Base-by-base conservation (phyloP, 2,888 invertebrate species). In the Hemithea aestivaria region DNA sequence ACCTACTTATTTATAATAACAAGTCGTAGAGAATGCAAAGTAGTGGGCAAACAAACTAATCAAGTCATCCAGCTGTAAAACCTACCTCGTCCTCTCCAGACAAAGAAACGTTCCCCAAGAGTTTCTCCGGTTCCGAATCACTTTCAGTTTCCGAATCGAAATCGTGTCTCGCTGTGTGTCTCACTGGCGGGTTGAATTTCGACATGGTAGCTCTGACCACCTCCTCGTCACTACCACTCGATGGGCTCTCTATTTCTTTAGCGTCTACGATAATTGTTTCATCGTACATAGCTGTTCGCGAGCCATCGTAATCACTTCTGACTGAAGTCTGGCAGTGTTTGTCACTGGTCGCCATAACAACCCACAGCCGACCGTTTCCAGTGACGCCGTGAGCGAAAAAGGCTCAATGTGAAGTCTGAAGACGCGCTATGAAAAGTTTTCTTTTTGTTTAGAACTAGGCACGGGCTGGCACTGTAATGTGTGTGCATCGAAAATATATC, bases 181-280 rank as follows among this genome's bases (percentile, higher is more conserved):
- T 54, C 48, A 68, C 75, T 0, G 85, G 85, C 0, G 85, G 85
- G 27, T 77, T 83, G 48, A 87, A 87, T 64, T 85, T 85, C 1
- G 81, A 70, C 85, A 85, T 87, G 8, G 68, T 74, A 0, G 73
- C 66, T 40, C 64, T 60, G 7, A 74, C 64, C 23, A 69, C 70
- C 36, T 71, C 81, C 40, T 71, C 75, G 42, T 77, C 82, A 9
- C 73, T 73, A 7, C 63, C 58, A 21, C 27, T 38, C 2, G 48
- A 46, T 7, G 40, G 68, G 51, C 90, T 91, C 5, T 88, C 87
- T 22, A 90, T 87, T 49, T 91, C 91, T 51, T 81, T 83, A 0
- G 89, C 89, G 52, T 89, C 71, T 27, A 89, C 90, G 36, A 87
- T 83, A 28, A 90, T 88, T 1, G 87, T 88, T 64, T 91, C 91